Evolutionary conservation across 2,113 vertebrate genomes (phyloP), one percentile per base, ranked within the genome.

Genomic region (Pagrus major): DNA sequence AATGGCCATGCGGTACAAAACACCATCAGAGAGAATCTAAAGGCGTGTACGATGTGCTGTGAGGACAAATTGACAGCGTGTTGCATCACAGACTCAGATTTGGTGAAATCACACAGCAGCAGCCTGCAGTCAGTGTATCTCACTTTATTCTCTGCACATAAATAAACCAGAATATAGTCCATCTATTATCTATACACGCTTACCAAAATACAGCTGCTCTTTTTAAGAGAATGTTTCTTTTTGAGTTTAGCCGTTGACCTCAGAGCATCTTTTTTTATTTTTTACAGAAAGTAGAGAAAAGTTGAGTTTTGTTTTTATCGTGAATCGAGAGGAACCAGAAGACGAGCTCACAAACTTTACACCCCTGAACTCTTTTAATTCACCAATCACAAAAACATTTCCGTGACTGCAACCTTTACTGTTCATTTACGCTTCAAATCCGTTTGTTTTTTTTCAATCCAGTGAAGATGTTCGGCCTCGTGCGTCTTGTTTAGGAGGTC

Each of bases 1-100:
- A 73, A 69, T 25, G 59, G 67, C 41, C 41, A n/a, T n/a, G n/a
- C 6, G 2, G 11, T 35, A 35, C 18, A 23, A 75, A n/a, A 76
- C 54, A 67, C 4, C 25, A 74, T 33, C 71, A 78, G 20, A 76
- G 33, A 69, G 69, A 79, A 64, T 60, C 51, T 25, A 31, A 33
- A 67, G 29, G 42, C 65, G 2, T 69, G 70, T 39, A 23, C 42
- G 47, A 68, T 41, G 41, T 46, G 39, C 42, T 20, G 33, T 31
- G 49, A 78, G 67, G 42, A 66, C 58, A 82, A 60, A 81, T 23
- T 76, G 71, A 89, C 74, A 73, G 46, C 4, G 12, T 33, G 60
- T 88, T 88, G 87, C 89, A 89, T 91, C 85, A 87, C 58, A 70
- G 37, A 49, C 39, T 78, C 44, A 0, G 2, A 75, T 41, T 65